Base-by-base conservation (phyloP, 2,797 vertebrate genomes). In the Hyperoplus lanceolatus region DNA sequence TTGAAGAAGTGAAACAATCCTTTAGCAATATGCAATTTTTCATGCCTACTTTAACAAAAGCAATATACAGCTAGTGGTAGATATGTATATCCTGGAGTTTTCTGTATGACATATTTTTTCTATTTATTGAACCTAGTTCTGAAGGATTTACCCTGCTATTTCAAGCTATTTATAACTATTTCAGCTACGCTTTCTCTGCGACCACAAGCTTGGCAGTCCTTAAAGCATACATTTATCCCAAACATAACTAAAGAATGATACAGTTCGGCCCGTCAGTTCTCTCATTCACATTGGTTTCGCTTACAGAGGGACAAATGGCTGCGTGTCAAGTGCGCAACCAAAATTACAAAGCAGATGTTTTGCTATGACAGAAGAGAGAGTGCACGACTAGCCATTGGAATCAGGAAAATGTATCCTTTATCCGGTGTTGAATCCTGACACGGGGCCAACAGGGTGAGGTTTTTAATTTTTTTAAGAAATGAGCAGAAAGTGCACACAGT, bases 341-440 rank as follows among this genome's bases (percentile, higher is more conserved):
- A 84, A 94, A 93, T 94, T 94, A 94, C 87, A 93, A 89, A 90
- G 90, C 79, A 87, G 56, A 85, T 79, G 87, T 87, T 88, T 81
- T 50, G 58, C 80, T 77, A 13, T 64, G 78, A 77, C 62, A 71
- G 84, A 81, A 45, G 55, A 78, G 43, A 39, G 68, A 81, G 71
- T 39, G 41, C 57, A 43, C 15, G 51, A 84, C 29, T 29, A 29
- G 43, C 62, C 79, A 49, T 76, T 70, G 69, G 21, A 81, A 72
- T 66, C 56, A 81, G 77, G 80, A 75, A 74, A 79, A 88, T 54
- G 54, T 65, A 61, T 39, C 4, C 3, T 14, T 12, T 10, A 49
- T 53, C 8, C 2, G 0, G 69, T 70, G 82, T 64, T 43, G 64
- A 75, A 76, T 70, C 6, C 72, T 84, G 79, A 82, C 11, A 0